Base-by-base conservation (phyloP, 2,113 vertebrate species). In the Pipra filicauda region DNA sequence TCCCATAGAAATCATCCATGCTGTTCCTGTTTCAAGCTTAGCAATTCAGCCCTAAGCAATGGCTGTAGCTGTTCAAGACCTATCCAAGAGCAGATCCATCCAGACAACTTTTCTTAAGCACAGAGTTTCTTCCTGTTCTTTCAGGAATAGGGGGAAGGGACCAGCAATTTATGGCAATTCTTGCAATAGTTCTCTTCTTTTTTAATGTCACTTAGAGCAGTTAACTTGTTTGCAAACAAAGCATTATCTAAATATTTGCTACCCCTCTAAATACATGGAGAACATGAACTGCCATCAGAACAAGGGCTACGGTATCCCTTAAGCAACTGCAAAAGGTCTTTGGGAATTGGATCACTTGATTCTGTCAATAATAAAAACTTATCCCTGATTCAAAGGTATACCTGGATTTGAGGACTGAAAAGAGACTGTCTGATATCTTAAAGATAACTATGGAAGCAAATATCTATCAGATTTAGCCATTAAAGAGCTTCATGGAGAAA, bases 241-340 rank as follows among this genome's bases (percentile, higher is more conserved):
- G 12, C 5, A 33, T 76, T 88, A 35, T 57, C 35, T 79, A 79
- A 64, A 88, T 26, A 14, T 46, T 83, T 80, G 4, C 7, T 81
- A 2, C 0, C 1, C 84, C 80, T 83, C 49, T 69, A 28, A 5
- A 8, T 8, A 27, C 0, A 0, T 2, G 6, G 15, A 70, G 3
- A 73, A 41, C 10, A 22, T 28, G 5, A 74, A 18, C 22, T 58
- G 13, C 22, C 46, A 54, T 49, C 19, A 66, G 24, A 83, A 51
- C 22, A 57, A n/a, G 27, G 20, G 7, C 11, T 73, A 66, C 15
- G 9, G 5, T 30, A 31, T 24, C 26, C 48, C 41, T 65, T 21
- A 69, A 61, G 31, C 5, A 83, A 44, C n/a, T 49, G 11, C 11
- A 49, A 77, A 89, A 73, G 4, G 26, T 80, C 14, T 41, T 61